Percentiles rank a stretch among this genome's conserved stretches.
These are phyloP conservation scores for Amphipyra berbera DNA, from an alignment of 2,888 invertebrate species.

Conservation along the genomic window DNA sequence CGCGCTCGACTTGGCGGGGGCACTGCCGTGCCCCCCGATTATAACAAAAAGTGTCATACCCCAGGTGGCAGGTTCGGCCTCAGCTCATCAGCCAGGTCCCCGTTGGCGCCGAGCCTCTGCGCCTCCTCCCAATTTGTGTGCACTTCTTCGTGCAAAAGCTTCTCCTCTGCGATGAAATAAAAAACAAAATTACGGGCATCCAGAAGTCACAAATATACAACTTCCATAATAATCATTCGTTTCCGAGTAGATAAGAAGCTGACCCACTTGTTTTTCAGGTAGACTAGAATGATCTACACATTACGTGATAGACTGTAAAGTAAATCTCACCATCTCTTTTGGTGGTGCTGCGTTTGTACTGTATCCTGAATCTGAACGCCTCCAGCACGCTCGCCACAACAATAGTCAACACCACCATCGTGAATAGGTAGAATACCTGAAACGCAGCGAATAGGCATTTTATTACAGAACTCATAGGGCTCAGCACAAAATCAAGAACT, in stretches of 20 bases:
- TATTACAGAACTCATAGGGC: no score
- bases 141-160: constrained; percentile 93
- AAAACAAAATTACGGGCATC: no score
- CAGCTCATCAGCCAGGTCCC: constrained; percentile 81
- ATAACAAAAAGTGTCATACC: constrained; percentile 62
- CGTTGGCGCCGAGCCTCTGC: constrained; percentile 83
- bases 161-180: constrained; percentile 89
- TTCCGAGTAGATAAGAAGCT: no score
- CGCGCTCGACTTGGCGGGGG: no score
- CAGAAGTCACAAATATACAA: no score
- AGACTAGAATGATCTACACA: no score
- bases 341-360: constrained; percentile 95
- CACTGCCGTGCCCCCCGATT: no score
- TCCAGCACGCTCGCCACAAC: constrained; percentile 97
- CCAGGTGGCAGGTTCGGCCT: constrained; percentile 80
- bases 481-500: background rate
- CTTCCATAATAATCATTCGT: no score
- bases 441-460: background rate
- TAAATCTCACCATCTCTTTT: constrained; percentile 91
- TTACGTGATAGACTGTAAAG: background rate
- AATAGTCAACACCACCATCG: constrained; percentile 97
- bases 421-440: constrained; percentile 94
- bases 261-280: no score
- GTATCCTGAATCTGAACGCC: constrained; percentile 96
- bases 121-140: constrained; percentile 93